Evolutionary conservation across 2,797 vertebrate genomes (phyloP).

Genomic region (Pelobates cultripes): DNA sequence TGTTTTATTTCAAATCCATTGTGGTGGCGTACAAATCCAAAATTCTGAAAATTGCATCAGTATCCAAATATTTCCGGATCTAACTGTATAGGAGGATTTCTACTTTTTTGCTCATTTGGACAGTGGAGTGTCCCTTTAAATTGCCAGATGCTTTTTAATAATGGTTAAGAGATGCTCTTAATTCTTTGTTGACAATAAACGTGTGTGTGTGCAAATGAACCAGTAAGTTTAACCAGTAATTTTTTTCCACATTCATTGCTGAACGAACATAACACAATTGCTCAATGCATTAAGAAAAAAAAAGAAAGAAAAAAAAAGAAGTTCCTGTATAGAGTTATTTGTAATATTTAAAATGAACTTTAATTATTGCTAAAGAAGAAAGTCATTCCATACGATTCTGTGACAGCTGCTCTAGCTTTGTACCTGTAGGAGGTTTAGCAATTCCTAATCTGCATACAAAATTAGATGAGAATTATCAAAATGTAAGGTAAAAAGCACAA

Average conservation of each 20-base stretch:
- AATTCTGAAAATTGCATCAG: no score
- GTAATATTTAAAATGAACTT: slow-evolving; percentile 47
- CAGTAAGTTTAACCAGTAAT: slow-evolving; percentile 14
- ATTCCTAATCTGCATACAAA: slow-evolving; percentile 52
- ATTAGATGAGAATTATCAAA: slow-evolving; percentile 30
- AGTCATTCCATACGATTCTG: slow-evolving; percentile 35
- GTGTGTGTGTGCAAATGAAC: slow-evolving; percentile 26
- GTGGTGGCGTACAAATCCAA: no score
- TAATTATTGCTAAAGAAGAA: slow-evolving; percentile 42
- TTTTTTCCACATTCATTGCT: slow-evolving; percentile 16
- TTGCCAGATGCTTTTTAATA: slow-evolving; percentile 37
- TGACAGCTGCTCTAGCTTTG: slow-evolving; percentile 52
- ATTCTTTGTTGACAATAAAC: slow-evolving; percentile 27
- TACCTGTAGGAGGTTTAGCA: slow-evolving; percentile 48
- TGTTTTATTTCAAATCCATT: no score
- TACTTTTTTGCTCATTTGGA: no score
- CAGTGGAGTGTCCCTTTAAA: neutral
- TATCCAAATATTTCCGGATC: no score
- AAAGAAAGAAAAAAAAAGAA: neutral
- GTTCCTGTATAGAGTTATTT: slow-evolving; percentile 30
- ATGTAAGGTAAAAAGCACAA: neutral
- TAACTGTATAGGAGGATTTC: no score
- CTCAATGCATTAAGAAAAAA: slow-evolving; percentile 12
- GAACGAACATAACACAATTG: neutral
- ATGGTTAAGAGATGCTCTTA: slow-evolving; percentile 29